A percentile compares a stretch with the other conserved stretches of the same genome.
These are phyloP conservation scores for Ceyx melanurus DNA, from an alignment of 2,113 vertebrate genomes.

Conservation along the genomic window DNA sequence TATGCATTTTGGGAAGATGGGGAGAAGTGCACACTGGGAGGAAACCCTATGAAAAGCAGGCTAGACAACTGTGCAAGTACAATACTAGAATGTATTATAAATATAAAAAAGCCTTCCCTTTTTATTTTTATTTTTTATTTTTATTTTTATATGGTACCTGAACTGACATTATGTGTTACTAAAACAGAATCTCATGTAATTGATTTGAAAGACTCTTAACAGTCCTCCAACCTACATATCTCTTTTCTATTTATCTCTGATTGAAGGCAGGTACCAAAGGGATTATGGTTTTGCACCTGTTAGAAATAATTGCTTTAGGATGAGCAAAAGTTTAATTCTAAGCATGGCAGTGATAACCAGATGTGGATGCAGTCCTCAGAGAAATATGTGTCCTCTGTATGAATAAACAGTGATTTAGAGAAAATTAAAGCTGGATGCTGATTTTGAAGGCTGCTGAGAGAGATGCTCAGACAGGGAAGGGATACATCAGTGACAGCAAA, in stretches of 20 bases:
- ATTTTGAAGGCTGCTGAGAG: not conserved
- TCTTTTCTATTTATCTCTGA: not conserved
- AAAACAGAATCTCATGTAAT: constrained; percentile 39
- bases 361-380: not conserved
- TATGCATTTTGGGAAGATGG: not conserved
- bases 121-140: not conserved
- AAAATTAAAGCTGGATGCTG: not conserved
- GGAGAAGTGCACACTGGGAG: not conserved
- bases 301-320: not conserved
- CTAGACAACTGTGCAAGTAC: not conserved
- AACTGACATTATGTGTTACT: not conserved
- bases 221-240: not conserved
- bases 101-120: not conserved
- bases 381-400: not conserved
- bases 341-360: not conserved
- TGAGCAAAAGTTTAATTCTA: not conserved
- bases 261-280: not conserved
- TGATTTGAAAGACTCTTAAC: constrained; percentile 39
- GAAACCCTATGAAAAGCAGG: not conserved
- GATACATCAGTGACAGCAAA: not conserved
- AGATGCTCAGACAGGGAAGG: not conserved
- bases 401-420: not conserved
- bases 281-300: not conserved
- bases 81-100: not conserved
- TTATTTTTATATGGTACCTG: not conserved